phyloP scores from a whole-genome alignment of 2,797 vertebrate genomes.

The Pangasius djambal region DNA sequence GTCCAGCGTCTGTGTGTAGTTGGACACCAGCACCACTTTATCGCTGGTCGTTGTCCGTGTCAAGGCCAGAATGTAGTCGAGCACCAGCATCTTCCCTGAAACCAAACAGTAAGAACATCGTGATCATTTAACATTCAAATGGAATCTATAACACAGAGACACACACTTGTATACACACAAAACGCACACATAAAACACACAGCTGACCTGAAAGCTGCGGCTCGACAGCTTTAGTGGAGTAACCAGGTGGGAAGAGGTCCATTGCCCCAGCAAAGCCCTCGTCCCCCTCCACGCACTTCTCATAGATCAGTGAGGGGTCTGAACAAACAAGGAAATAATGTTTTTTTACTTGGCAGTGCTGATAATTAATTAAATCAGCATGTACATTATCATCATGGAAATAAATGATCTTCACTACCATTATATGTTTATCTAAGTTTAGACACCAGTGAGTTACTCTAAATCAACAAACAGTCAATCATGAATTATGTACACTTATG shows the following conservation, averaged over 20 bases:
- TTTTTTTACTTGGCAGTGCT: neutral
- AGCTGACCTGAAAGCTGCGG: conserved; percentile 90
- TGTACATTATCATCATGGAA: neutral
- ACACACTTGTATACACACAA: neutral
- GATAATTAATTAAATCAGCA: neutral
- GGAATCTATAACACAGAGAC: neutral
- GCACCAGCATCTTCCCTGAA: conserved; percentile 94
- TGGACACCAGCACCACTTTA: conserved; percentile 96
- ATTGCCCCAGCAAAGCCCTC: conserved; percentile 89
- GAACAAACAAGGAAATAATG: conserved; percentile 25
- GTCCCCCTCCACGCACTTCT: conserved; percentile 89
- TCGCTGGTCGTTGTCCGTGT: conserved; percentile 87
- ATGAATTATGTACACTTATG: neutral
- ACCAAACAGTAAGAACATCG: neutral
- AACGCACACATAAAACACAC: neutral
- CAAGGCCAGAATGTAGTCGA: conserved; percentile 94
- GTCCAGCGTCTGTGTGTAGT: conserved; percentile 97
- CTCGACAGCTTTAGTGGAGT: conserved; percentile 85
- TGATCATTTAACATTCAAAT: neutral
- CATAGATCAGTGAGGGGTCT: conserved; percentile 93
- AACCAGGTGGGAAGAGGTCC: conserved; percentile 86
- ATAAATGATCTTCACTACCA: neutral
- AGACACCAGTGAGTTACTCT: neutral
- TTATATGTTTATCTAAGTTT: neutral
- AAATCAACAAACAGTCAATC: neutral